Evolutionary conservation across 2,113 vertebrate genomes (phyloP), one percentile per base, ranked within the genome.

Genomic region (Hemicordylus capensis): DNA sequence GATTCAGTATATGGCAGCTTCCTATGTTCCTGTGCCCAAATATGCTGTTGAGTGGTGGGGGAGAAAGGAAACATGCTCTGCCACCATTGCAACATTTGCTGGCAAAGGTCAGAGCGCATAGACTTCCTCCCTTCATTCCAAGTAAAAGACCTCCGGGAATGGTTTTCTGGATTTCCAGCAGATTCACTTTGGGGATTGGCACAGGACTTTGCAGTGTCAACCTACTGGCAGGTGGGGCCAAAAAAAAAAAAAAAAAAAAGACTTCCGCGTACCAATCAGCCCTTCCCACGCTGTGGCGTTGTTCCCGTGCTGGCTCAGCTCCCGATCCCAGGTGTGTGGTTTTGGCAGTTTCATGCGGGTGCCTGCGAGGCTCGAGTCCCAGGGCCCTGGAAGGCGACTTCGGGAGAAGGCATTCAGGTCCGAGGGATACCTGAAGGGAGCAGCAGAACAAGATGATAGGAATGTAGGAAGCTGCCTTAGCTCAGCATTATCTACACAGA

Each of bases 241-340:
- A 31, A 1, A 37, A 34, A 22, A 63, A 14, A 3, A 5, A 56
- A 42, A 24, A 17, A 8, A 11, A 1, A 39, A 22, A 76, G 3
- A 19, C n/a, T 31, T 26, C 7, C 3, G 22, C 34, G 28, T 67
- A 98, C 98, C 98, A 1, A 98, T 97, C 80, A 98, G 97, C 2
- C 94, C 93, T 84, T 98, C 97, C 98, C 98, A 98, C 61, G 96
- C 96, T 0, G 90, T 58, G 2, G 97, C 96, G 37, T 92, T 96
- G 96, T 98, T 98, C 46, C 98, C 98, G 37, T 91, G 88, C 46
- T 66, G 90, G 84, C 97, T 97, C 80, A 98, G 93, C 81, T 94
- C 94, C 8, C 96, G 94, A 0, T 98, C 98, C 98, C 98, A 98
- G 0, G 97, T 98, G 79, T 97, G 93, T 0, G 97, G 97, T 69